phyloP scores from a whole-genome alignment of 2,888 invertebrate species.

The Eretmocerus hayati region DNA sequence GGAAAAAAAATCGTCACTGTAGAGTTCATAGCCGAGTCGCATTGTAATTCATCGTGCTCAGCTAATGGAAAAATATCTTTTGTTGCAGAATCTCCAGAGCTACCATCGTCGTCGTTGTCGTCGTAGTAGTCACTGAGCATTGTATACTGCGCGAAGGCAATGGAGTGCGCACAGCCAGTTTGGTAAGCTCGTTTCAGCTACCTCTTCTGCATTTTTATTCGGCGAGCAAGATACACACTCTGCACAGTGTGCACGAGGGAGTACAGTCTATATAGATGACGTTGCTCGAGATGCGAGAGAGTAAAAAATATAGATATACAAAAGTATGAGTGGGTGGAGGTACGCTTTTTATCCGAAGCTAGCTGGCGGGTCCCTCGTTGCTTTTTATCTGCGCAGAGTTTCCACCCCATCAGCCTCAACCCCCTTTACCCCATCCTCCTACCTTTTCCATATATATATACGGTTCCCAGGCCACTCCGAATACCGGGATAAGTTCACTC shows the following conservation, averaged over 20 bases:
- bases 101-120: no score
- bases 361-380: slow-evolving; percentile 45
- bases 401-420: slow-evolving; percentile 48
- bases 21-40: neutral
- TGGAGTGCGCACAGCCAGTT: slow-evolving; percentile 4
- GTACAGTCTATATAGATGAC: no score
- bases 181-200: slow-evolving; percentile 20
- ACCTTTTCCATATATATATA: slow-evolving; percentile 22
- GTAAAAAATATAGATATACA: no score
- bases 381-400: slow-evolving; percentile 48
- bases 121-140: no score
- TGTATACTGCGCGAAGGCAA: slow-evolving; percentile 18
- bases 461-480: no score
- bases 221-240: slow-evolving; percentile 11
- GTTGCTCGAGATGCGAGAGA: no score
- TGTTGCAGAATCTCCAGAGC: slow-evolving; percentile 17
- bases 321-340: neutral
- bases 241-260: neutral
- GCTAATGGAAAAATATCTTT: slow-evolving; percentile 6
- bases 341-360: neutral
- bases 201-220: slow-evolving; percentile 21
- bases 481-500: no score
- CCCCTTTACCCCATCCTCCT: slow-evolving; percentile 24
- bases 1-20: neutral
- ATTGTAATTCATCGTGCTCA: neutral